These are phyloP conservation scores for Leptinotarsa juncta DNA, from an alignment of 2,888 invertebrate genomes.

Conservation along the genomic window DNA sequence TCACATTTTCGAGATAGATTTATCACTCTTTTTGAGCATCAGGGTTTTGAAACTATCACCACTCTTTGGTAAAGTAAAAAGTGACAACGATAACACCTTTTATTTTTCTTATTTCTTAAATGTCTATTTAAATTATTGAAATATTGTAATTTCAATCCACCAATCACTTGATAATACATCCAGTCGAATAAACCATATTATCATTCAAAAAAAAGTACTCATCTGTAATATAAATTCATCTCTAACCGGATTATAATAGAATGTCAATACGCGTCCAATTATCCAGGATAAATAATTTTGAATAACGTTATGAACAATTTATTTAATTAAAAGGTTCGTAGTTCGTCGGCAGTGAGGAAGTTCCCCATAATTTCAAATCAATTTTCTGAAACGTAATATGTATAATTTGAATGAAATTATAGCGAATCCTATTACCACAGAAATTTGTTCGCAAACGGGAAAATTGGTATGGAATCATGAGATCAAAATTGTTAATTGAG, in stretches of 20 bases:
- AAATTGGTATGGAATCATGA: conserved; percentile 10
- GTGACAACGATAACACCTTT: no score
- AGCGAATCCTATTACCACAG: conserved; percentile 27
- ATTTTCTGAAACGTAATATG: conserved; percentile 35
- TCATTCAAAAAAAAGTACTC: no score
- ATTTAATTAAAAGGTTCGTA: conserved; percentile 28
- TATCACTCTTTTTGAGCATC: no score
- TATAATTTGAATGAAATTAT: conserved; percentile 33
- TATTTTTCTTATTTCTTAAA: no score
- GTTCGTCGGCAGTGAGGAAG: not conserved
- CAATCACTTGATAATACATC: no score
- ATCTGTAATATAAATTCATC: no score
- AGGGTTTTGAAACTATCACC: no score
- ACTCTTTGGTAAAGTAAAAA: no score
- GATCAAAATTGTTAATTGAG: not conserved
- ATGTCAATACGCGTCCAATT: conserved; percentile 28
- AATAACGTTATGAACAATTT: conserved; percentile 24
- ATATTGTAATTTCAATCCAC: no score
- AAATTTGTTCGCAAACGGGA: conserved; percentile 12
- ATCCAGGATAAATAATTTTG: conserved; percentile 15
- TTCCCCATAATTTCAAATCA: conserved; percentile 36
- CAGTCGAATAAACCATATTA: no score
- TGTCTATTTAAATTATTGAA: no score
- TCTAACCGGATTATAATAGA: conserved; percentile 26
- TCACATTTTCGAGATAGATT: no score